Conservation (phyloP, 2,888 invertebrate genomes). For the Hoplodrina blanda region DNA sequence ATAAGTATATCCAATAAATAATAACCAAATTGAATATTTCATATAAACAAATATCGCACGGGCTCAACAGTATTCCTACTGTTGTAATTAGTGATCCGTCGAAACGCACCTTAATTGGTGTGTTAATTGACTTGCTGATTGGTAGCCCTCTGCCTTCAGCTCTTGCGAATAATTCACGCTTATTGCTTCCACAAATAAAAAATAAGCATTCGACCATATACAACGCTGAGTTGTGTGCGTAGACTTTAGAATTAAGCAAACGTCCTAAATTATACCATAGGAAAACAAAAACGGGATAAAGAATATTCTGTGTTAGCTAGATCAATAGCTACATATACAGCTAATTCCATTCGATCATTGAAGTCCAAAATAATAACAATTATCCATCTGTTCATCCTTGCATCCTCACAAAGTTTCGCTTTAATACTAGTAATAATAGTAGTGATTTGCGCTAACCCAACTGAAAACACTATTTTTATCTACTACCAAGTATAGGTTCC, state of each 20-base stretch:
- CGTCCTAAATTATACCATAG: too few relatives aligned
- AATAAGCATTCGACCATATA: slow-evolving; percentile 1
- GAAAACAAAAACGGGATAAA: too few relatives aligned
- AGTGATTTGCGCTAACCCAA: neutral
- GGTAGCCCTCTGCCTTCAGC: slow-evolving; percentile 34
- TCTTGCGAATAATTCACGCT: slow-evolving; percentile 31
- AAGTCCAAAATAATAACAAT: too few relatives aligned
- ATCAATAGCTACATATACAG: too few relatives aligned
- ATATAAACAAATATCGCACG: slow-evolving; percentile 41
- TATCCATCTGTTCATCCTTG: too few relatives aligned
- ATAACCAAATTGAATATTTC: slow-evolving; percentile 24
- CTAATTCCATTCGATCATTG: too few relatives aligned
- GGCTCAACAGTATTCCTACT: slow-evolving; percentile 19
- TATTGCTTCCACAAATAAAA: slow-evolving; percentile 17
- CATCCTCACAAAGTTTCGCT: too few relatives aligned
- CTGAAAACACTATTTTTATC: neutral
- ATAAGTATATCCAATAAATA: neutral
- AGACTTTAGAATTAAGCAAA: too few relatives aligned
- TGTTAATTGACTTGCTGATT: slow-evolving; percentile 71
- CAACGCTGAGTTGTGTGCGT: neutral
- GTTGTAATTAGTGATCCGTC: slow-evolving; percentile 65
- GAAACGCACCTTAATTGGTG: slow-evolving; percentile 65
- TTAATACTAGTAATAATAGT: too few relatives aligned
- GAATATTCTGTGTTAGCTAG: too few relatives aligned
- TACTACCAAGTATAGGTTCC: neutral